Percentiles rank a stretch among this genome's conserved stretches.
These are phyloP conservation scores for Corythoichthys haematopterus DNA, from an alignment of 2,113 vertebrate species.

Conservation along the genomic window DNA sequence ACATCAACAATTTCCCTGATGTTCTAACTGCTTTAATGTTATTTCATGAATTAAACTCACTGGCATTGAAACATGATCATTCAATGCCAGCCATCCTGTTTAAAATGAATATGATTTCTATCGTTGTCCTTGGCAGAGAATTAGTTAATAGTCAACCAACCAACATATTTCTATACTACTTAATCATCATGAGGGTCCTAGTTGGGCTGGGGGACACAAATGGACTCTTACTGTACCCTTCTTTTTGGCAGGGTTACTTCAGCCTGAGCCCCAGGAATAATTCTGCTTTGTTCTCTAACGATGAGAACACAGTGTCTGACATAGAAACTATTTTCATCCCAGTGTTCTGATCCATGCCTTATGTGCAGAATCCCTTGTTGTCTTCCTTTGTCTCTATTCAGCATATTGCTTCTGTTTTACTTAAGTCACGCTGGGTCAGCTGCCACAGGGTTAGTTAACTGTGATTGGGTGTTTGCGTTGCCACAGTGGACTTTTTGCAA, in stretches of 20 bases:
- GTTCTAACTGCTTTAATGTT: too few species aligned
- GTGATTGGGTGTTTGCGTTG: conserved; percentile 6
- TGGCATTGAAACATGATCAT: too few species aligned
- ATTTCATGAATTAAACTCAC: too few species aligned
- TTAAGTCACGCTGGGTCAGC: neutral
- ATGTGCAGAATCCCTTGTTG: neutral
- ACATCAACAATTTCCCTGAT: too few species aligned
- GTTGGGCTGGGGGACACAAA: neutral
- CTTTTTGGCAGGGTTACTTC: neutral
- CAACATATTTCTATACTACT: too few species aligned
- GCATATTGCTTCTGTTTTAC: neutral
- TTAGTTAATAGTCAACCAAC: too few species aligned
- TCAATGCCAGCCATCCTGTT: too few species aligned
- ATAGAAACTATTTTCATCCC: neutral
- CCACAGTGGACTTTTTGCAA: conserved; percentile 8
- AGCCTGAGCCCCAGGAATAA: neutral
- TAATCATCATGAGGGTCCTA: too few species aligned
- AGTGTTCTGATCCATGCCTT: neutral
- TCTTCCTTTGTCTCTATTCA: neutral
- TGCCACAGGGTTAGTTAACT: neutral
- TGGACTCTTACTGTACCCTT: neutral
- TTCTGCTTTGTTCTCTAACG: neutral
- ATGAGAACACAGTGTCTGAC: neutral
- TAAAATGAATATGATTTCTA: too few species aligned
- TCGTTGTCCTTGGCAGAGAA: too few species aligned